Percentiles rank a stretch among this genome's conserved stretches.
These are phyloP conservation scores for Myoxocephalus aenaeus DNA, from an alignment of 2,797 vertebrate species.

Conservation along the genomic window DNA sequence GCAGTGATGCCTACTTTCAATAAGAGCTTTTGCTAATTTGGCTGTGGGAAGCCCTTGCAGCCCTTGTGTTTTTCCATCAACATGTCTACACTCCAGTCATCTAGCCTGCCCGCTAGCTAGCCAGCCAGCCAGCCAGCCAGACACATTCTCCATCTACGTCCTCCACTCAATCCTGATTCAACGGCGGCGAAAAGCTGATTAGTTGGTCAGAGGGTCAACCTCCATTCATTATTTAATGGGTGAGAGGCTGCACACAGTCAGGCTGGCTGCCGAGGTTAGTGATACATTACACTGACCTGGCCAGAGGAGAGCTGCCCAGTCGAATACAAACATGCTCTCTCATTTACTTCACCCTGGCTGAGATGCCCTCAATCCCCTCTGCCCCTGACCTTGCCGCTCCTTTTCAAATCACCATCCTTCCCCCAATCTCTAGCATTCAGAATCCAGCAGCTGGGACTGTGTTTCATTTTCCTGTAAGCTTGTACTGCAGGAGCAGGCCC, in stretches of 20 bases:
- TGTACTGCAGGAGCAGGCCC: constrained; percentile 35
- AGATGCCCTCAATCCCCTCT: constrained; percentile 66
- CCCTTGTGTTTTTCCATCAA: constrained; percentile 59
- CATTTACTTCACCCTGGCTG: constrained; percentile 67
- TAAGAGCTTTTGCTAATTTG: constrained; percentile 66
- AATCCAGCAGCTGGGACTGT: constrained; percentile 59
- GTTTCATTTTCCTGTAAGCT: constrained; percentile 58
- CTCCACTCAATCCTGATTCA: constrained; percentile 69
- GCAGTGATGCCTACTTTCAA: constrained; percentile 65
- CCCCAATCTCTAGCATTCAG: constrained; percentile 58
- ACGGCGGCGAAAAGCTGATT: constrained; percentile 79
- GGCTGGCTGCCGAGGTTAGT: constrained; percentile 73
- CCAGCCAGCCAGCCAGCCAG: constrained; percentile 14
- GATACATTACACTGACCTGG: constrained; percentile 80
- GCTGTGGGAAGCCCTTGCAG: constrained; percentile 49
- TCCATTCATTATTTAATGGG: constrained; percentile 87
- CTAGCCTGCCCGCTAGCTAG: constrained; percentile 27
- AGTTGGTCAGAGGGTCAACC: constrained; percentile 82
- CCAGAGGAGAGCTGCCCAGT: constrained; percentile 69
- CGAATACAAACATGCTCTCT: constrained; percentile 79
- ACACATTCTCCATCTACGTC: constrained; percentile 55
- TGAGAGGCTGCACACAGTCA: constrained; percentile 78
- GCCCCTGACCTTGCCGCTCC: constrained; percentile 68
- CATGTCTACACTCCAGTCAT: constrained; percentile 54
- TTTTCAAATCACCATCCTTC: constrained; percentile 63